Conservation (phyloP, 2,797 vertebrate species). For the Poecilia wingei region DNA sequence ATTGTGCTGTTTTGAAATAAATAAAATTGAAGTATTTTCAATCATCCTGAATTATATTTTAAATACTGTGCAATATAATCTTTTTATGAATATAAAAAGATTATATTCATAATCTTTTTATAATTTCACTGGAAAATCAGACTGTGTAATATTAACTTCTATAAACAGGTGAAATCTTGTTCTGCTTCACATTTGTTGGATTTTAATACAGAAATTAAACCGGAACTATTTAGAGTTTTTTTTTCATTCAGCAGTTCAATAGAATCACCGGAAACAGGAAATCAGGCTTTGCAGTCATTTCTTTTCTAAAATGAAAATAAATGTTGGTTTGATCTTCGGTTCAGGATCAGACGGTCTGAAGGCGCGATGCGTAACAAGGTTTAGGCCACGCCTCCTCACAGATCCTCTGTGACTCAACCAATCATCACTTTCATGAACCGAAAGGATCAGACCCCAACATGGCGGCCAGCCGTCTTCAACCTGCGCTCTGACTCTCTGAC, state of each 20-base stretch:
- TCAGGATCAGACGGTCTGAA: constrained; percentile 63
- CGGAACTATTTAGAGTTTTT: too few relatives aligned
- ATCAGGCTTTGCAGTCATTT: accelerated
- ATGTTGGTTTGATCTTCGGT: background rate
- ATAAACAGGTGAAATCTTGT: too few relatives aligned
- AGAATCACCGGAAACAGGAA: too few relatives aligned
- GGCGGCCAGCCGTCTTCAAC: accelerated
- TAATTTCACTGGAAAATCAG: background rate
- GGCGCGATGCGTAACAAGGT: constrained; percentile 65
- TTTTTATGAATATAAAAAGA: too few relatives aligned
- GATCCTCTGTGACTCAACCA: background rate
- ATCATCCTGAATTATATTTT: background rate
- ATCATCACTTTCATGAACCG: constrained; percentile 64
- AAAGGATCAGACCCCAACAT: accelerated
- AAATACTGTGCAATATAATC: background rate
- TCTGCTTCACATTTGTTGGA: too few relatives aligned
- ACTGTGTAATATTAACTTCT: too few relatives aligned
- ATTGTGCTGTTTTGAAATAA: background rate
- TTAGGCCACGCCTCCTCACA: constrained; percentile 42
- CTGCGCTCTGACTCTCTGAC: accelerated
- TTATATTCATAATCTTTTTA: background rate
- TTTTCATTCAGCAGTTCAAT: too few relatives aligned
- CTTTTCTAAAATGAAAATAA: too few relatives aligned
- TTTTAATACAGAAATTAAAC: too few relatives aligned
- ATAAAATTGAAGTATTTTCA: background rate